Percentiles rank a stretch among this genome's conserved stretches.
phyloP scores from a whole-genome alignment of 2,797 vertebrate genomes.

The Sebastes aleutianus region DNA sequence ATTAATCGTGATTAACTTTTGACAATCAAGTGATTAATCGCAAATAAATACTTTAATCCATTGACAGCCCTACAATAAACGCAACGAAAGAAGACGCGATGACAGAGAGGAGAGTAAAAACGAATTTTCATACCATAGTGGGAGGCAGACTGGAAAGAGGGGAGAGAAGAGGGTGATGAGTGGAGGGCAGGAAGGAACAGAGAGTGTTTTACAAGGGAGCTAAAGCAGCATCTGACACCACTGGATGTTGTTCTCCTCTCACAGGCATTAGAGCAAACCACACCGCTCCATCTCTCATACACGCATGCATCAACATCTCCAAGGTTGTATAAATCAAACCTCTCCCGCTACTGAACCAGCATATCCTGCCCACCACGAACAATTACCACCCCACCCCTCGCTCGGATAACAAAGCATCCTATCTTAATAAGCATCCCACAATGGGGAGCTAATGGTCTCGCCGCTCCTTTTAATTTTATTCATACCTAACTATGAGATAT shows the following conservation, averaged over 20 bases:
- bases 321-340: slow-evolving; percentile 80
- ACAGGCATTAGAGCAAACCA: slow-evolving; percentile 69
- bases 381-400: slow-evolving; percentile 76
- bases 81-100: slow-evolving; percentile 46
- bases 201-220: slow-evolving; percentile 55
- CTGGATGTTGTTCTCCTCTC: slow-evolving; percentile 68
- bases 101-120: slow-evolving; percentile 56
- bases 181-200: slow-evolving; percentile 43
- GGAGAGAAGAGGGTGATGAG: slow-evolving; percentile 15
- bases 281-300: slow-evolving; percentile 67
- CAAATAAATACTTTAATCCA: no score
- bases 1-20: no score
- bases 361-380: slow-evolving; percentile 76
- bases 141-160: slow-evolving; percentile 19
- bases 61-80: neutral
- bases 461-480: slow-evolving; percentile 88
- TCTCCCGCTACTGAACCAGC: slow-evolving; percentile 76
- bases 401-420: slow-evolving; percentile 84
- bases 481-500: slow-evolving; percentile 88
- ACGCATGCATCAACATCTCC: slow-evolving; percentile 70
- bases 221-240: slow-evolving; percentile 63
- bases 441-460: slow-evolving; percentile 85
- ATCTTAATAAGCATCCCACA: slow-evolving; percentile 86
- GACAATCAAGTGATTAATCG: no score
- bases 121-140: slow-evolving; percentile 60